Evolutionary conservation across 2,888 invertebrate species (phyloP).

Genomic region (Koerneria pararmatus): DNA sequence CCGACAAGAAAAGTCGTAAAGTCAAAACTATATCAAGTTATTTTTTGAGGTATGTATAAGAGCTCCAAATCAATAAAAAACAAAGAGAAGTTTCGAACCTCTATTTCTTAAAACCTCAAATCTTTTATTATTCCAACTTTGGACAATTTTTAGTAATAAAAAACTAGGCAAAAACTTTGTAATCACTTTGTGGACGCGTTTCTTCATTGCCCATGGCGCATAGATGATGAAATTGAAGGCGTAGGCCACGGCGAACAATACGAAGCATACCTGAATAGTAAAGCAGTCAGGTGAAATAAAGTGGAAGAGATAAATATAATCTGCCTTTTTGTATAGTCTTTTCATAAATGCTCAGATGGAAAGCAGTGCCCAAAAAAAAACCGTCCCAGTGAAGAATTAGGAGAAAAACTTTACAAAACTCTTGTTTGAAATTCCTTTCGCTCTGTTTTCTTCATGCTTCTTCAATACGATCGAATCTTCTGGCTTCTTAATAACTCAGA

Average conservation of each 20-base stretch:
- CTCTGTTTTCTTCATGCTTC: no score
- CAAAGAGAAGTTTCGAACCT: background rate
- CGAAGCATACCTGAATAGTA: conserved; percentile 31
- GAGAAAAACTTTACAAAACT: no score
- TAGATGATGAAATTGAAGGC: conserved; percentile 55
- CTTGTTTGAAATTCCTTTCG: no score
- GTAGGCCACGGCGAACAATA: conserved; percentile 49
- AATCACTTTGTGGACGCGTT: conserved; percentile 47
- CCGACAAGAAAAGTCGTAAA: conserved; percentile 11
- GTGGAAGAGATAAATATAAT: no score
- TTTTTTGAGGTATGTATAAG: background rate
- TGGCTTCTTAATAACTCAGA: no score
- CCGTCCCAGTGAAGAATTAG: no score
- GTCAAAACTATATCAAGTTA: background rate
- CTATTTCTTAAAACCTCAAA: background rate
- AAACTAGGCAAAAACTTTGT: background rate
- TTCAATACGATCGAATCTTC: no score
- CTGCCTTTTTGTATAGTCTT: no score
- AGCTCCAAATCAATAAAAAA: no score
- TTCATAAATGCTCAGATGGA: no score
- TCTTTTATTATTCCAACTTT: background rate
- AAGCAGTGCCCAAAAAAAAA: no score
- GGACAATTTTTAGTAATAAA: conserved; percentile 5
- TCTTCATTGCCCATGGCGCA: conserved; percentile 58
- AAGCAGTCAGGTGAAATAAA: no score